These are phyloP conservation scores for Cherax quadricarinatus DNA, from an alignment of 1,140 invertebrate genomes.

Conservation along the genomic window DNA sequence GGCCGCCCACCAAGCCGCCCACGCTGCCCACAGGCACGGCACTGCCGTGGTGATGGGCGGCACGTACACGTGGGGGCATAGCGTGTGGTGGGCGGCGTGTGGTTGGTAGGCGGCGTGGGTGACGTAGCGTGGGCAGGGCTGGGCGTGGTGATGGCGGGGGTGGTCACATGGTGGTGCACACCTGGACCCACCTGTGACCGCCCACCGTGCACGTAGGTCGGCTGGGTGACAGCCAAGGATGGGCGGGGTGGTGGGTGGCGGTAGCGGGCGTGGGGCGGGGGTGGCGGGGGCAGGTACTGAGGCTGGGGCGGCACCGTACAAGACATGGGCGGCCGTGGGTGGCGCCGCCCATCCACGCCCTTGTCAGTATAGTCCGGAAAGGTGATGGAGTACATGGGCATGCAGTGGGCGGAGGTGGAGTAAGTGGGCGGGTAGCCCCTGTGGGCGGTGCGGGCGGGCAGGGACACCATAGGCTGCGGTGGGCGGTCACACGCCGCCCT, in stretches of 20 bases:
- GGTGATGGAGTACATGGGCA: slow-evolving; percentile 60
- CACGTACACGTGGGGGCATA: slow-evolving; percentile 38
- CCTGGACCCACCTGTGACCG: slow-evolving; percentile 28
- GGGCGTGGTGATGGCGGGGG: slow-evolving; percentile 31
- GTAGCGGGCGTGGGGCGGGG: slow-evolving; percentile 37
- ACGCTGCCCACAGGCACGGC: slow-evolving; percentile 52
- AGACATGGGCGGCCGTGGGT: neutral
- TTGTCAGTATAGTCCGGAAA: slow-evolving; percentile 58
- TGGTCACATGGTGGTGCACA: neutral
- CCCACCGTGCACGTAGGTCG: slow-evolving; percentile 52
- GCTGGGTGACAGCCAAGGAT: slow-evolving; percentile 42
- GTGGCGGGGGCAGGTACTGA: slow-evolving; percentile 57
- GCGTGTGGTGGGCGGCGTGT: slow-evolving; percentile 31
- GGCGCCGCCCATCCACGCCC: neutral
- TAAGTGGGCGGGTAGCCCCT: slow-evolving; percentile 2
- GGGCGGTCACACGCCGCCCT: neutral
- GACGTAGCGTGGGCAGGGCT: slow-evolving; percentile 29
- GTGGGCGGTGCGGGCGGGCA: neutral
- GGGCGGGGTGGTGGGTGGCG: slow-evolving; percentile 38
- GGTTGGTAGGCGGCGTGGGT: slow-evolving; percentile 22
- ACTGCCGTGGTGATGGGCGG: slow-evolving; percentile 40
- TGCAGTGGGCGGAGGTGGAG: slow-evolving; percentile 40
- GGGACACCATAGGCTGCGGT: neutral
- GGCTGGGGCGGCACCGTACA: slow-evolving; percentile 54
- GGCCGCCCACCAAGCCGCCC: slow-evolving; percentile 17